A percentile compares a stretch with the other conserved stretches of the same genome.
Conservation (phyloP, 64 coral and sea anemone species). For the Porites lutea region DNA sequence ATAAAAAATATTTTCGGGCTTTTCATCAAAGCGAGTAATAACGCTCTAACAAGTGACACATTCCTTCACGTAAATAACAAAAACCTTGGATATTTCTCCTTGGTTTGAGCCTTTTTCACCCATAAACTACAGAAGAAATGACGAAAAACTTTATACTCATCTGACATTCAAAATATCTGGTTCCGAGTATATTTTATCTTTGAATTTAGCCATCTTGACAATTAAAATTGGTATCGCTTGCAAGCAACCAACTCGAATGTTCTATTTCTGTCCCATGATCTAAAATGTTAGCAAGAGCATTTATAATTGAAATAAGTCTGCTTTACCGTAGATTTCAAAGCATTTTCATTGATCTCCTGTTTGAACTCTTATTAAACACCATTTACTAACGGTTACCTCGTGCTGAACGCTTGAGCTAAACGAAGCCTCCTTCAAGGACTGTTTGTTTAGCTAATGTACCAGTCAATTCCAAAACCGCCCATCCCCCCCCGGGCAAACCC, state of each 20-base stretch:
- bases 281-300: no score
- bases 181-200: no score
- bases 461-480: no score
- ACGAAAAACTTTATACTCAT: neutral
- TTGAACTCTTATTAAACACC: neutral
- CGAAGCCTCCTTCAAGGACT: neutral
- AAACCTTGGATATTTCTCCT: neutral
- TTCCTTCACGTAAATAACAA: constrained; percentile 2
- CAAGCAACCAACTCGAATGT: no score
- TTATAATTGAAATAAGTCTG: neutral
- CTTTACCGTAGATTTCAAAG: neutral
- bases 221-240: neutral
- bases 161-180: no score
- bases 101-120: neutral
- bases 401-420: neutral
- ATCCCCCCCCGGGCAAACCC: no score
- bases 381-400: neutral
- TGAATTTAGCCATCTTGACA: neutral
- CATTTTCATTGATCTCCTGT: neutral
- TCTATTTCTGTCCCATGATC: no score
- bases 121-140: constrained; percentile 2
- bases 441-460: constrained; percentile 3
- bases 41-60: neutral
- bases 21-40: no score
- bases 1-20: no score